A percentile compares a stretch with the other conserved stretches of the same genome.
Conservation (phyloP, 2,797 vertebrate species). For the Gorsachius magnificus region DNA sequence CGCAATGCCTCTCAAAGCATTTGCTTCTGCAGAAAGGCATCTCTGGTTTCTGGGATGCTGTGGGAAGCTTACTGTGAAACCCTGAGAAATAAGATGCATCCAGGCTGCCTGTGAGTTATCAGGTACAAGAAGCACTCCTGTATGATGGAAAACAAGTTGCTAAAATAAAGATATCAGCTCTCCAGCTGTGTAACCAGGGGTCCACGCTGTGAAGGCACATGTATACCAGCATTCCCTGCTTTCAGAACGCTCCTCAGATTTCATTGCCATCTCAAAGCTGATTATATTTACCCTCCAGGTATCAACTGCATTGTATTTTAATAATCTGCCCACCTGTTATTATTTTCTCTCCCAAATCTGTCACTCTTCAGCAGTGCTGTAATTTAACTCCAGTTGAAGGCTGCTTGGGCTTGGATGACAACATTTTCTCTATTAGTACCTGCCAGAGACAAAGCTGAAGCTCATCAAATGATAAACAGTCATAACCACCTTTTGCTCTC, state of each 20-base stretch:
- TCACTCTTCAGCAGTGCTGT: neutral
- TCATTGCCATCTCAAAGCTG: slow-evolving; percentile 11
- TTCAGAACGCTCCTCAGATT: slow-evolving; percentile 12
- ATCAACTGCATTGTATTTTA: slow-evolving; percentile 14
- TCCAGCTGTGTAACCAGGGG: slow-evolving; percentile 27
- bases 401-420: slow-evolving; percentile 10
- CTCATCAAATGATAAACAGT: slow-evolving; percentile 17
- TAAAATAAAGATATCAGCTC: slow-evolving; percentile 22
- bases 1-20: neutral
- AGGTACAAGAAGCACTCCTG: neutral
- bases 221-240: neutral
- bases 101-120: neutral
- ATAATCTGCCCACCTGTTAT: slow-evolving; percentile 42
- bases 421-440: neutral
- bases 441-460: slow-evolving; percentile 19
- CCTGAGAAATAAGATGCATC: neutral
- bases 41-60: neutral
- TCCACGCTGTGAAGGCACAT: neutral
- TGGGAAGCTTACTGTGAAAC: neutral
- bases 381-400: slow-evolving; percentile 47
- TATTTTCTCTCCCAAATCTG: slow-evolving; percentile 34
- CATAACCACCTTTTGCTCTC: neutral
- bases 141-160: neutral
- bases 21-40: neutral
- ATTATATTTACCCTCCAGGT: slow-evolving; percentile 43